Base-by-base conservation (phyloP, 2,888 invertebrate species). In the Catotricha subobsoleta region DNA sequence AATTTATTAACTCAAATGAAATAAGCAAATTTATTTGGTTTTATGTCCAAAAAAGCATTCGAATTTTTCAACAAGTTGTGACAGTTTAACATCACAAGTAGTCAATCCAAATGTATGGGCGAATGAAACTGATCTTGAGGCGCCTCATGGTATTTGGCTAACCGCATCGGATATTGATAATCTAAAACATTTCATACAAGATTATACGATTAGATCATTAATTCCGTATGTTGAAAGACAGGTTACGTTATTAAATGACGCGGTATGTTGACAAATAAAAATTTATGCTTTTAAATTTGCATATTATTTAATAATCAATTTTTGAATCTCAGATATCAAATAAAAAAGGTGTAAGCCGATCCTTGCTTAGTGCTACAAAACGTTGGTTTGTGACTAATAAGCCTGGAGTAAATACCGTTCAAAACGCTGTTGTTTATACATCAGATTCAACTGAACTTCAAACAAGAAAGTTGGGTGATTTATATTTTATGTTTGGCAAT, bases 401-500 rank as follows among this genome's bases (percentile, higher is more conserved):
- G 61, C 80, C 83, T 3, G 83, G 84, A 8, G 71, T 72, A 13
- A 72, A 78, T 44, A 71, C 78, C 38, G 57, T 56, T 44, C 71
- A 72, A 50, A 83, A 79, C 57, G 79, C 82, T 51, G 81, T 90
- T 36, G 82, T 88, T 51, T 87, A 87, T 55, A 74, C 81, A 18
- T 67, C 68, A 31, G 86, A 87, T 54, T 82, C 87, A 18, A 82
- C 87, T 18, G 97, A 98, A 65, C 67, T 97, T 46, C 94, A 97
- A 61, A 72, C 90, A 38, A 72, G 98, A 44, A 79, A 92, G 43
- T 64, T 97, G 31, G 97, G 88, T 1, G 98, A 98, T 64, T 67
- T 98, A 7, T 90, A 91, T 64, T 95, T 98, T 60, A 78, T 97
- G 73, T 91, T 95, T 60, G 87, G 91, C 3, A 80, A 91, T 55